Conservation (phyloP, 1,140 invertebrate genomes). For the Paramacrobiotus metropolitanus region DNA sequence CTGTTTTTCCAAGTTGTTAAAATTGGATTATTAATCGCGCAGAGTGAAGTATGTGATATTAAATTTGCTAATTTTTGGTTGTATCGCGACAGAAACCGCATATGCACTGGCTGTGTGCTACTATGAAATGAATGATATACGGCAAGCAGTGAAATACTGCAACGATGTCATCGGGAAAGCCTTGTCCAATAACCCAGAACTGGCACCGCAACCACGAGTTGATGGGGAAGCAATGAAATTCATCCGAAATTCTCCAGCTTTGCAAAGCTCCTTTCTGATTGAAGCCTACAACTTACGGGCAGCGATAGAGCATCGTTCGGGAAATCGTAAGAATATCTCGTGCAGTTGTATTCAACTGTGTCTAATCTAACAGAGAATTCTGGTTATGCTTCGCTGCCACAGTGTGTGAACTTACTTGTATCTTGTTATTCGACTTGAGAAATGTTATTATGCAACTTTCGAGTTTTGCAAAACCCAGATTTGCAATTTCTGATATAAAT, state of each 20-base stretch:
- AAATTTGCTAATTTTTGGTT: no score
- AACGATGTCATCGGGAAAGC: constrained; percentile 83
- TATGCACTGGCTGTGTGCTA: constrained; percentile 92
- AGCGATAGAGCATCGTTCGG: constrained; percentile 87
- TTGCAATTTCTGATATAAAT: not conserved
- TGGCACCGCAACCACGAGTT: not conserved
- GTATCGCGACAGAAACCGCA: no score
- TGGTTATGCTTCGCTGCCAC: no score
- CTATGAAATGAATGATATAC: constrained; percentile 78
- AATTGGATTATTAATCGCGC: no score
- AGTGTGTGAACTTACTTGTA: no score
- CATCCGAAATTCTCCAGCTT: constrained; percentile 59
- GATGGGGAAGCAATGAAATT: constrained; percentile 78
- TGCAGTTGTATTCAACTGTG: not conserved
- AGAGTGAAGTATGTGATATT: no score
- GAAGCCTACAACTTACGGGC: constrained; percentile 97
- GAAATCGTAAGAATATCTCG: constrained; percentile 45
- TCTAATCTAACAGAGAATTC: no score
- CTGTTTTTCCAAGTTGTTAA: no score
- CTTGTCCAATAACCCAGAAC: not conserved
- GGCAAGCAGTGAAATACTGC: constrained; percentile 46
- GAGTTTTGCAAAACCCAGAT: no score
- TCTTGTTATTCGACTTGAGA: no score
- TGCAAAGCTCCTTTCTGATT: constrained; percentile 85
- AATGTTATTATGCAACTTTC: no score